These are phyloP conservation scores for Spialia ferax DNA, from an alignment of 2,888 invertebrate genomes.

Conservation along the genomic window DNA sequence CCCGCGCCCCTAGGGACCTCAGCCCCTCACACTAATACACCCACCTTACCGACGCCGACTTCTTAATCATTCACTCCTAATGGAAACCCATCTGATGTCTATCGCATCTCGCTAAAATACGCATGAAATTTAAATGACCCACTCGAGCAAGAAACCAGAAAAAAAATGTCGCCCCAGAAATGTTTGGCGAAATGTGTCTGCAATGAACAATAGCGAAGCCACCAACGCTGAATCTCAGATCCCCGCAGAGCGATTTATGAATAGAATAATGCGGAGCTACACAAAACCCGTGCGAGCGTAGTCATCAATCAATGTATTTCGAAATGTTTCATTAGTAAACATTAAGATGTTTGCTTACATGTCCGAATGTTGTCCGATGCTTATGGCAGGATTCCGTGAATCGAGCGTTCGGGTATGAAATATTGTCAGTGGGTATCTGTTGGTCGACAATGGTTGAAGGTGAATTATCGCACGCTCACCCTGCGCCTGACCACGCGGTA, in stretches of 20 bases:
- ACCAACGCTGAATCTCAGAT: constrained; percentile 77
- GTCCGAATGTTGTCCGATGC: constrained; percentile 76
- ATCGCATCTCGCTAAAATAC: constrained; percentile 65
- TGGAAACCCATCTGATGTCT: constrained; percentile 72
- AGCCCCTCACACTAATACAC: constrained; percentile 49
- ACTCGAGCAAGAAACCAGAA: constrained; percentile 59
- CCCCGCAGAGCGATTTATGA: constrained; percentile 80
- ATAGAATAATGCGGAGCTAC: constrained; percentile 78
- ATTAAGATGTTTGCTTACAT: constrained; percentile 87
- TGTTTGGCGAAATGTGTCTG: constrained; percentile 75
- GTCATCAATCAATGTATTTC: constrained; percentile 84
- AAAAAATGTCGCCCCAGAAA: constrained; percentile 67
- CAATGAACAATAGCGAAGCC: constrained; percentile 75
- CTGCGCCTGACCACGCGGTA: constrained; percentile 63
- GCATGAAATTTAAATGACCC: constrained; percentile 82
- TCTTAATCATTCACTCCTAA: constrained; percentile 83
- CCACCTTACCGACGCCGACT: constrained; percentile 58
- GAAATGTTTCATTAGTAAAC: constrained; percentile 86
- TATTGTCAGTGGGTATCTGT: constrained; percentile 69
- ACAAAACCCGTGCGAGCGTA: constrained; percentile 76
- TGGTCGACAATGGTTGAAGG: constrained; percentile 58
- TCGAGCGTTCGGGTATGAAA: constrained; percentile 65
- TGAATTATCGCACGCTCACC: constrained; percentile 60
- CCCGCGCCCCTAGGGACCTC: constrained; percentile 58
- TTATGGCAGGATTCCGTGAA: constrained; percentile 78